A percentile compares a stretch with the other conserved stretches of the same genome.
These are phyloP conservation scores for Coccyzus lansbergi DNA, from an alignment of 2,797 vertebrate genomes.

Conservation along the genomic window DNA sequence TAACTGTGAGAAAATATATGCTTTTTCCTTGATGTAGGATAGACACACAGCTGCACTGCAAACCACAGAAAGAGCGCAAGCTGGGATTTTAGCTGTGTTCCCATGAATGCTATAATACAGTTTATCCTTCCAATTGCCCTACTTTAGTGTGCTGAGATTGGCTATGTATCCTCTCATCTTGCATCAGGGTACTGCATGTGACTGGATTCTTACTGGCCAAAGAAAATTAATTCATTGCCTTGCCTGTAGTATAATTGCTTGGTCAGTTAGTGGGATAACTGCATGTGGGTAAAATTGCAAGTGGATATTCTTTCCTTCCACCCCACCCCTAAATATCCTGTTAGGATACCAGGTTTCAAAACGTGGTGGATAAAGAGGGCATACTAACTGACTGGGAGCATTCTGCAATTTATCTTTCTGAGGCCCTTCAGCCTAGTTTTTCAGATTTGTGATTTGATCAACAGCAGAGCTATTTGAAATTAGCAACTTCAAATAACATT, in stretches of 20 bases:
- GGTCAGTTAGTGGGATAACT: background rate
- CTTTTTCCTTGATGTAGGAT: background rate
- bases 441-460: background rate
- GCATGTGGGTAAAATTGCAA: background rate
- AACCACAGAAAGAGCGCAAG: background rate
- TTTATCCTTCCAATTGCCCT: conserved; percentile 31
- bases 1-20: background rate
- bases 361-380: background rate
- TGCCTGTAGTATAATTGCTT: background rate
- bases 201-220: conserved; percentile 17
- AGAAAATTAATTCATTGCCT: background rate
- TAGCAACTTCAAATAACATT: background rate
- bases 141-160: background rate
- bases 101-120: background rate
- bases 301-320: background rate
- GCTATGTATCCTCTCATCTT: conserved; percentile 37
- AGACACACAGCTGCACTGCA: conserved; percentile 8
- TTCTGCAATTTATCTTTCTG: background rate
- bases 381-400: background rate
- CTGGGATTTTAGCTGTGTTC: conserved; percentile 18
- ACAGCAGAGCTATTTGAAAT: background rate
- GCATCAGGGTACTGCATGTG: conserved; percentile 43
- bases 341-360: background rate
- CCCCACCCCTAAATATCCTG: background rate
- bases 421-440: background rate